Base-by-base conservation (phyloP, 2,888 invertebrate genomes). In the Pseudoips prasinana region DNA sequence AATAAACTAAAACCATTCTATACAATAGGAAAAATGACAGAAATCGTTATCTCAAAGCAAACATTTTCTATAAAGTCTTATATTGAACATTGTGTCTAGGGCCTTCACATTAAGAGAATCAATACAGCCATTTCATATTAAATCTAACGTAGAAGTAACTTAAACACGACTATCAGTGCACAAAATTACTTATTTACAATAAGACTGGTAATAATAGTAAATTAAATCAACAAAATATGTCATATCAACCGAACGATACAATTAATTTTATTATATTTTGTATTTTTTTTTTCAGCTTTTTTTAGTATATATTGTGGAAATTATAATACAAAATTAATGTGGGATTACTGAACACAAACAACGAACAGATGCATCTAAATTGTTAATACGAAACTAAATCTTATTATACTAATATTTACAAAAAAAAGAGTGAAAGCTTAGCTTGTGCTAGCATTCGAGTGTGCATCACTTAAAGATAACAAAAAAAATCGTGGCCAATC, bases 101-200 rank as follows among this genome's bases (percentile, higher is more conserved):
- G 71, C 67, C n/a, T 56, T 64, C 58, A 61, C 56, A 61, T 60
- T 38, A 64, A 59, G 58, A 69, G 59, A 72, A 73, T 68, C 60
- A 64, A 75, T 79, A 86, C 82, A 85, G 84, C 82, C 84, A 77
- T 81, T 73, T 73, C 56, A 64, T 69, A 73, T 64, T 70, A 67
- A 14, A 14, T 46, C 74, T 79, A 80, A 62, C 42, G 50, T 69
- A 52, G 41, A 74, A 18, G 66, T 73, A 80, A 83, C 82, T 81
- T 83, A 83, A 75, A 70, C 59, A 63, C 60, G 58, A 78, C 73
- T 79, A 81, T 85, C 84, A 84, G 87, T 87, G 87, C 85, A 80
- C 73, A 67, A 73, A 78, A 64, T 80, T 20, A 76, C 45, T 68
- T 81, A 86, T 86, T 58, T 86, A 87, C 85, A 85, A 55, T 54